These are phyloP conservation scores for Aphidius colemani DNA, from an alignment of 2,888 invertebrate species.

Conservation along the genomic window DNA sequence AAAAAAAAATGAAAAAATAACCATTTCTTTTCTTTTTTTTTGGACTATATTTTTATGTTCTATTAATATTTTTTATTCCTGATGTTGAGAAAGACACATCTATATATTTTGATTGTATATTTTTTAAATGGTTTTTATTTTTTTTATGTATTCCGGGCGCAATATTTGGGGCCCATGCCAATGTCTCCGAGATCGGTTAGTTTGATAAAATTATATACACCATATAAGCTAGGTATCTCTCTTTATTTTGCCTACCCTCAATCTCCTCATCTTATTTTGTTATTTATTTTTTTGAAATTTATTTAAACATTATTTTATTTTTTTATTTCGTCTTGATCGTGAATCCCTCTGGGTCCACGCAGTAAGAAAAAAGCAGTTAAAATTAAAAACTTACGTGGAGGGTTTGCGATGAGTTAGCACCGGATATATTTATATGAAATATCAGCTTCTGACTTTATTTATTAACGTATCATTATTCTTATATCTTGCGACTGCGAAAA, in stretches of 20 bases:
- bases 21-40: too few species aligned
- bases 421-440: conserved; percentile 28
- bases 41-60: too few species aligned
- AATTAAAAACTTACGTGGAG: conserved; percentile 55
- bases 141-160: conserved; percentile 24
- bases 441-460: conserved; percentile 32
- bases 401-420: conserved; percentile 46
- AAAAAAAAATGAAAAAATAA: too few species aligned
- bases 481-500: background rate
- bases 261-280: too few species aligned
- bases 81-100: too few species aligned
- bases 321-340: too few species aligned
- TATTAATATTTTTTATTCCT: too few species aligned
- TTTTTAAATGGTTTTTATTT: conserved; percentile 21
- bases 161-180: conserved; percentile 47
- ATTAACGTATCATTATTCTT: conserved; percentile 11
- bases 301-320: too few species aligned
- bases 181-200: conserved; percentile 51
- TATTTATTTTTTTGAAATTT: too few species aligned
- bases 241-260: background rate
- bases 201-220: conserved; percentile 54
- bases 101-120: too few species aligned
- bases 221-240: conserved; percentile 38
- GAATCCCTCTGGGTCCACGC: too few species aligned
- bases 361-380: conserved; percentile 44